These are phyloP conservation scores for Gavialis gangeticus DNA, from an alignment of 2,113 vertebrate genomes.

Conservation along the genomic window DNA sequence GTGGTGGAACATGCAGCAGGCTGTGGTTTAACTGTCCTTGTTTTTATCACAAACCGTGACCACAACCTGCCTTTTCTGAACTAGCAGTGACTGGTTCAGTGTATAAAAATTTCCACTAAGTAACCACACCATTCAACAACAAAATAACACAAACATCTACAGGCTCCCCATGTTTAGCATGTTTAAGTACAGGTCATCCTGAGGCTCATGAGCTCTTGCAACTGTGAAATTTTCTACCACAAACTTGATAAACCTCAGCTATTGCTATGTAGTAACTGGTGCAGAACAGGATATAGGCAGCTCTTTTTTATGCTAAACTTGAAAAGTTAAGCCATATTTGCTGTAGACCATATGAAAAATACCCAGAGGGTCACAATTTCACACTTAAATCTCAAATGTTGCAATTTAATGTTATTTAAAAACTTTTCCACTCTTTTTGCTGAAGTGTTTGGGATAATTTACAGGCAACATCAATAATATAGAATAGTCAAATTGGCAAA, in stretches of 20 bases:
- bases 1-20: constrained; percentile 7
- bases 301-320: fast-evolving
- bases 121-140: constrained; percentile 27
- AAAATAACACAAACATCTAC: background rate
- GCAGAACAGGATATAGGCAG: background rate
- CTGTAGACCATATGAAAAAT: background rate
- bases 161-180: background rate
- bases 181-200: background rate
- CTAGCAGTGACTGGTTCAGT: constrained; percentile 36
- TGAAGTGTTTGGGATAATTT: background rate
- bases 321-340: background rate
- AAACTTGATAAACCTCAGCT: background rate
- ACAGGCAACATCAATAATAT: background rate
- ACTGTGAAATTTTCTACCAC: background rate
- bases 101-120: constrained; percentile 61
- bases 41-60: constrained; percentile 22
- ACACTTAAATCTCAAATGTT: background rate
- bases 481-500: background rate
- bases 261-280: background rate
- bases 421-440: background rate
- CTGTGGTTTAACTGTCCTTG: constrained; percentile 77
- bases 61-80: background rate
- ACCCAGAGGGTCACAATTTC: background rate
- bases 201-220: background rate
- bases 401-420: background rate